Evolutionary conservation across 2,797 vertebrate genomes (phyloP).

Genomic region (Acanthiza pusilla): DNA sequence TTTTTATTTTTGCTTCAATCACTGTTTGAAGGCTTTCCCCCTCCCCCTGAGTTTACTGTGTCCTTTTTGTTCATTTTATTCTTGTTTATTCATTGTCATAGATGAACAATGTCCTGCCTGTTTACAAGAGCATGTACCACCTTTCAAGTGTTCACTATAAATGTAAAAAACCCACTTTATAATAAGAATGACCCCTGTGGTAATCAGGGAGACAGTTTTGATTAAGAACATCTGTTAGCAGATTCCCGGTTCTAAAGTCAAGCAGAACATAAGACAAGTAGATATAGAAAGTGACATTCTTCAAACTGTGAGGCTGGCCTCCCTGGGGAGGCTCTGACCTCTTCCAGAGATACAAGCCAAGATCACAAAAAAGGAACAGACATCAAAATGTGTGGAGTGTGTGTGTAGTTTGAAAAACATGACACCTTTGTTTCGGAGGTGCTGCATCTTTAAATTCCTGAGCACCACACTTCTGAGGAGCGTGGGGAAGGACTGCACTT

Average conservation of each 20-base stretch:
- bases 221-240: constrained; percentile 63
- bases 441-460: background rate
- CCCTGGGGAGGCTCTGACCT: constrained; percentile 28
- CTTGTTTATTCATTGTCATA: background rate
- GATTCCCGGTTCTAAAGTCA: constrained; percentile 30
- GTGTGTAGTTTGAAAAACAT: background rate
- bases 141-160: background rate
- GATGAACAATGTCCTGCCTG: background rate
- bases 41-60: background rate
- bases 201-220: constrained; percentile 60
- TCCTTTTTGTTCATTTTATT: background rate
- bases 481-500: background rate
- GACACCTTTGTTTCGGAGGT: background rate
- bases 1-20: background rate
- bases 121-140: background rate
- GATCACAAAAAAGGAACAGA: background rate
- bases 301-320: constrained; percentile 35
- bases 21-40: background rate
- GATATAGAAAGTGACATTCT: constrained; percentile 22
- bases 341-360: constrained; percentile 13
- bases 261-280: constrained; percentile 21
- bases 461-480: background rate
- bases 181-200: constrained; percentile 27
- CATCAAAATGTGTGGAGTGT: background rate
- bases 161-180: background rate